phyloP scores from a whole-genome alignment of 2,113 vertebrate species.

The Indri indri region DNA sequence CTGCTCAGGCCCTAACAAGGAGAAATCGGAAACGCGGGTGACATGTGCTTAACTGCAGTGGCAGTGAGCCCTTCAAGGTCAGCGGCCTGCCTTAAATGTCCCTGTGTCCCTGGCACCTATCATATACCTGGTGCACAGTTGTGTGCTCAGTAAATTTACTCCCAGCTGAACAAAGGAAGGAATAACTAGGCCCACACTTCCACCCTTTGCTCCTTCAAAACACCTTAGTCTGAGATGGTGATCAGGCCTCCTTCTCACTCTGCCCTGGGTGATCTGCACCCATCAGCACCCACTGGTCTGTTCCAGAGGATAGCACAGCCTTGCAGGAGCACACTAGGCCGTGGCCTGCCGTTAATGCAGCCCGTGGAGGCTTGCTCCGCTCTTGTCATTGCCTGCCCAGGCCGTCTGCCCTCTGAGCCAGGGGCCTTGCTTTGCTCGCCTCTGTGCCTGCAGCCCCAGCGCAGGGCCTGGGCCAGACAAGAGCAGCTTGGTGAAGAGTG shows the following conservation, averaged over 20 bases:
- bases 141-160: neutral
- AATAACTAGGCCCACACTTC: too few species aligned
- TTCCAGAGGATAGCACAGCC: neutral
- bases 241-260: neutral
- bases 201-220: neutral
- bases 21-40: neutral
- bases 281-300: neutral
- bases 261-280: neutral
- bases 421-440: neutral
- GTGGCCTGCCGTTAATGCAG: accelerated
- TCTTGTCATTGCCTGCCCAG: accelerated
- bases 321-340: neutral
- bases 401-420: neutral
- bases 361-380: neutral
- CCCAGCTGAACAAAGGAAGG: neutral
- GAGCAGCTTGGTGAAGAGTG: neutral
- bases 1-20: neutral
- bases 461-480: neutral
- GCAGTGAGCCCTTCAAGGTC: neutral
- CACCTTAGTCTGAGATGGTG: neutral
- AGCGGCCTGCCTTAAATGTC: neutral
- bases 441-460: neutral
- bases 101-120: neutral
- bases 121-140: neutral
- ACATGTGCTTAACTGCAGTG: neutral